phyloP scores from a whole-genome alignment of 2,888 invertebrate species.

The Metellina segmentata region DNA sequence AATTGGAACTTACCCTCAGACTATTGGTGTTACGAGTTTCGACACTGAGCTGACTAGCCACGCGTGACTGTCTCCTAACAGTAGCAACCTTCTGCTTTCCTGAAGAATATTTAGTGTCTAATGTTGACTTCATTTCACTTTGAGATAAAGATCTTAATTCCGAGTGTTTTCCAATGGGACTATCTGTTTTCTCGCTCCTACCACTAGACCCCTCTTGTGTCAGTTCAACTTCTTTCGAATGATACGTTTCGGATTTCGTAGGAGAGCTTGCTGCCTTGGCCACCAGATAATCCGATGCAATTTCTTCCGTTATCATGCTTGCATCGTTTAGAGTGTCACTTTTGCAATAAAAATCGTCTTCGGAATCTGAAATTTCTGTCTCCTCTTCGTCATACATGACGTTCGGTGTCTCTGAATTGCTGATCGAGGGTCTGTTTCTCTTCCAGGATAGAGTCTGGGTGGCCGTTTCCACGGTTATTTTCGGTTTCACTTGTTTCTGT shows the following conservation, averaged over 20 bases:
- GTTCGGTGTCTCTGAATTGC: conserved; percentile 13
- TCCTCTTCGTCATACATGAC: neutral
- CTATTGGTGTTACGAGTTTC: neutral
- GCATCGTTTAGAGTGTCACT: conserved; percentile 69
- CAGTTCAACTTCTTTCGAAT: neutral
- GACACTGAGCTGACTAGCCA: neutral
- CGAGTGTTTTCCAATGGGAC: neutral
- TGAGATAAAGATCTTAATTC: neutral
- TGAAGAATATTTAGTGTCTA: neutral
- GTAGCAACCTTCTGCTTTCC: neutral
- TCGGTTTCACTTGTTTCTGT: neutral
- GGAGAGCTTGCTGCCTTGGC: neutral
- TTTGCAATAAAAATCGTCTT: conserved; percentile 55
- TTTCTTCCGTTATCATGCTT: conserved; percentile 70
- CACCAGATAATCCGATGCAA: conserved; percentile 49
- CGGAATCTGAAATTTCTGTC: conserved; percentile 2
- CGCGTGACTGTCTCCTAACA: neutral
- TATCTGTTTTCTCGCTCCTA: neutral
- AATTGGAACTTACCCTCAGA: neutral
- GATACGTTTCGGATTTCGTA: neutral
- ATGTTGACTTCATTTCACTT: neutral
- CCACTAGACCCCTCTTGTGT: neutral
- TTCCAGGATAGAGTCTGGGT: conserved; percentile 56
- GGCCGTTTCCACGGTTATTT: conserved; percentile 18
- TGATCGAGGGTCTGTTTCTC: neutral